Percentiles rank a stretch among this genome's conserved stretches.
Conservation (phyloP, 2,888 invertebrate genomes). For the Melinopterus prodromus region DNA sequence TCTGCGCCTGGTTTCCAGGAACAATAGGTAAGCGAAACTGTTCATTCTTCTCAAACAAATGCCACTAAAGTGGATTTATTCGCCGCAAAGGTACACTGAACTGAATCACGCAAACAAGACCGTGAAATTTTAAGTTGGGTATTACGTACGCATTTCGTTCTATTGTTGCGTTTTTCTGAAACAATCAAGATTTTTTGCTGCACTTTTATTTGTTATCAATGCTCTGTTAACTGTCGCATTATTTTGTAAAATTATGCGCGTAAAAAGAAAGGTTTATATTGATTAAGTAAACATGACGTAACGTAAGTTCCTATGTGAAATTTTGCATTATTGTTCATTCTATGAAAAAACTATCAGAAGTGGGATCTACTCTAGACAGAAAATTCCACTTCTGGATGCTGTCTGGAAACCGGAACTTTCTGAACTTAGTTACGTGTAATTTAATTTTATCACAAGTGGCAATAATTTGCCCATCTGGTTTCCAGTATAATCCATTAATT, state of each 20-base stretch:
- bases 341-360: neutral
- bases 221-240: neutral
- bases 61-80: neutral
- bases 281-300: neutral
- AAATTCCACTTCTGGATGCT: neutral
- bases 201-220: neutral
- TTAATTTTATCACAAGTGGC: neutral
- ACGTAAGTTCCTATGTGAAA: neutral
- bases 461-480: neutral
- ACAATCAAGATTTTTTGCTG: too few species aligned
- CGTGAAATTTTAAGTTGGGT: neutral
- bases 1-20: conserved; percentile 94
- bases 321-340: neutral
- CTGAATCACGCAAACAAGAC: neutral
- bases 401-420: neutral
- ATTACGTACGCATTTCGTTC: neutral
- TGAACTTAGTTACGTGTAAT: neutral
- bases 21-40: conserved; percentile 73
- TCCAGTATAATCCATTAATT: neutral
- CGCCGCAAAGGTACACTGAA: neutral
- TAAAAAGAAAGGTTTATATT: neutral
- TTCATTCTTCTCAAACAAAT: neutral
- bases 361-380: too few species aligned
- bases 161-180: neutral
- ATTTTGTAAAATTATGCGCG: neutral